Conservation (phyloP, 2,888 invertebrate genomes). For the Oxystoma pomonae region DNA sequence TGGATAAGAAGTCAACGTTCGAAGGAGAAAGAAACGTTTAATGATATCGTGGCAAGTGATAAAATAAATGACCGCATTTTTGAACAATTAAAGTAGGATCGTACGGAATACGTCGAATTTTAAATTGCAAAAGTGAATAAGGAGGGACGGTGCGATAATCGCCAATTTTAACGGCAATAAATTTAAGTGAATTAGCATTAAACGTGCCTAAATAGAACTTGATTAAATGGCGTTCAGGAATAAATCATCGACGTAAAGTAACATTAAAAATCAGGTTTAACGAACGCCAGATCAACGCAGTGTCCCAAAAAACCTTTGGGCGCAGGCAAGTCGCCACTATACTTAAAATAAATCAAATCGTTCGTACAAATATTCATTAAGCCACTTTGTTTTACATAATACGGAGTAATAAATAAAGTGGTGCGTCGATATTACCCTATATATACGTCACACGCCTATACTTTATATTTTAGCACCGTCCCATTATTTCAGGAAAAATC, state of each 20-base stretch:
- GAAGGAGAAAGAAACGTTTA: too few relatives aligned
- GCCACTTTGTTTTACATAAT: slow-evolving; percentile 22
- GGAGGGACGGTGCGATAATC: slow-evolving; percentile 43
- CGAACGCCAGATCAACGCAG: slow-evolving; percentile 46
- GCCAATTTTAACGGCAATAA: slow-evolving; percentile 45
- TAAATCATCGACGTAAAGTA: slow-evolving; percentile 45
- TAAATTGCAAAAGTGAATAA: slow-evolving; percentile 30
- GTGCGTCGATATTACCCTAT: background rate
- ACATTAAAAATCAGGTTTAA: slow-evolving; percentile 39
- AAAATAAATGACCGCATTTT: background rate
- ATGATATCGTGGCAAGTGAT: background rate
- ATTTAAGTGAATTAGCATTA: slow-evolving; percentile 46
- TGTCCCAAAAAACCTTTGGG: slow-evolving; percentile 15
- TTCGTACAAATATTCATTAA: slow-evolving; percentile 20
- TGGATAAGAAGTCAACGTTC: too few relatives aligned
- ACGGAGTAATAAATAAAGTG: slow-evolving; percentile 9
- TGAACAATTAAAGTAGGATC: background rate
- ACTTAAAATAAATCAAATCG: slow-evolving; percentile 26
- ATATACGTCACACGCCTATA: background rate
- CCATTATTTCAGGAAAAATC: background rate
- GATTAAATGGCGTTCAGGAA: slow-evolving; percentile 45
- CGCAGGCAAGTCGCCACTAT: slow-evolving; percentile 34
- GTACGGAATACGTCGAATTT: background rate
- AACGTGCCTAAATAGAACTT: slow-evolving; percentile 46
- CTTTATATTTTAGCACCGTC: background rate